Percentiles rank a stretch among this genome's conserved stretches.
Evolutionary conservation across 2,113 vertebrate species (phyloP).

Genomic region (Sisor rabdophorus): DNA sequence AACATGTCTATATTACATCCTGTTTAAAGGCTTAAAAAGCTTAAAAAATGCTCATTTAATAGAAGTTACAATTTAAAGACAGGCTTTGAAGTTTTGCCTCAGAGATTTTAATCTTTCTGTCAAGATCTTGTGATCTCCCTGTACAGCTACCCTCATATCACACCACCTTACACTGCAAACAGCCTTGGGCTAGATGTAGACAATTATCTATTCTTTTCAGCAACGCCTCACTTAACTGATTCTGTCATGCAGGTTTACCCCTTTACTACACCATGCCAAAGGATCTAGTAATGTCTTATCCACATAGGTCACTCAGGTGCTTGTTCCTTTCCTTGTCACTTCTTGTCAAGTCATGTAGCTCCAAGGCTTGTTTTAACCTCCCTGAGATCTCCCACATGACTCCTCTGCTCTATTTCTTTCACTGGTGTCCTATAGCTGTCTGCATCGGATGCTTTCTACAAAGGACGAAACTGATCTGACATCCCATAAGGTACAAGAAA

Average conservation of each 20-base stretch:
- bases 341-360: background rate
- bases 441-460: background rate
- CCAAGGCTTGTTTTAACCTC: background rate
- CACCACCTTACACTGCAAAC: background rate
- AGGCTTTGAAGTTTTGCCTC: too few species aligned
- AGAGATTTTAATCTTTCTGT: background rate
- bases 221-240: background rate
- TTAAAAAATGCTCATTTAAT: background rate
- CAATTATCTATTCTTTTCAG: background rate
- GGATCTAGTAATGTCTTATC: background rate
- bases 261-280: background rate
- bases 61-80: background rate
- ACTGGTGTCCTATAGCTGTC: background rate
- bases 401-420: background rate
- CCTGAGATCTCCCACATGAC: background rate
- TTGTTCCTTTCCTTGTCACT: background rate
- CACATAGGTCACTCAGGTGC: background rate
- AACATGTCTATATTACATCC: constrained; percentile 28
- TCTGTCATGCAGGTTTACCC: background rate
- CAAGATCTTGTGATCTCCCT: background rate
- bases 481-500: background rate
- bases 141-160: background rate
- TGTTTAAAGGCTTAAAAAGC: constrained; percentile 16
- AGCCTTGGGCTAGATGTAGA: background rate
- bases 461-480: background rate